Conservation (phyloP, 1,140 invertebrate species). For the Argopecten irradians region DNA sequence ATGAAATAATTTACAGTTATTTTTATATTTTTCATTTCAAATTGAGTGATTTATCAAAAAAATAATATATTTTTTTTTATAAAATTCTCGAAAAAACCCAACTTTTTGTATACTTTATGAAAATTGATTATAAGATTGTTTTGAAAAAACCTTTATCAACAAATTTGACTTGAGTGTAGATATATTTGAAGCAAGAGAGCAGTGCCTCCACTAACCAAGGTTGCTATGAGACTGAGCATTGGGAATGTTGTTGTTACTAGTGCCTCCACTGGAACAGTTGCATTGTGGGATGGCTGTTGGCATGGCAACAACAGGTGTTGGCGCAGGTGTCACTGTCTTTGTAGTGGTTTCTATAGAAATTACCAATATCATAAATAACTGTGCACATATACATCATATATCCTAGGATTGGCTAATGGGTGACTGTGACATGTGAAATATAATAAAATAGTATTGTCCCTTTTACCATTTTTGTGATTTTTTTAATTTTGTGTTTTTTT, state of each 20-base stretch:
- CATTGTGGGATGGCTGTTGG: slow-evolving; percentile 33
- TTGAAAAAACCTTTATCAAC: not conserved
- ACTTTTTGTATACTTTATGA: too few species aligned
- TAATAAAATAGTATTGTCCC: not conserved
- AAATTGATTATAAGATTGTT: not conserved
- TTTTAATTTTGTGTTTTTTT: too few species aligned
- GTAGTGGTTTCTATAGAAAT: slow-evolving; percentile 39
- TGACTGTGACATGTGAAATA: not conserved
- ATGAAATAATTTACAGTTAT: too few species aligned
- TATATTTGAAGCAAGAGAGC: not conserved
- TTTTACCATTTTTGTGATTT: not conserved
- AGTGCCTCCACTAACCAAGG: slow-evolving; percentile 14
- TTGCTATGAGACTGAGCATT: not conserved
- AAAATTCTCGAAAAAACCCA: too few species aligned
- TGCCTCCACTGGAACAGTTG: slow-evolving; percentile 23
- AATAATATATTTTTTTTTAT: too few species aligned
- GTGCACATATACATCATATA: not conserved
- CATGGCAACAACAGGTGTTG: slow-evolving; percentile 25
- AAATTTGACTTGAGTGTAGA: not conserved
- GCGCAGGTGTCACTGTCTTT: slow-evolving; percentile 6
- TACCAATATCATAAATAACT: not conserved
- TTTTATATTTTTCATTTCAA: too few species aligned
- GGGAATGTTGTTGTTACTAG: slow-evolving; percentile 28
- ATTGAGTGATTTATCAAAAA: too few species aligned
- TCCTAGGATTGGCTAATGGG: not conserved